phyloP scores from a whole-genome alignment of 2,113 vertebrate species.

The Thamnaconus septentrionalis region DNA sequence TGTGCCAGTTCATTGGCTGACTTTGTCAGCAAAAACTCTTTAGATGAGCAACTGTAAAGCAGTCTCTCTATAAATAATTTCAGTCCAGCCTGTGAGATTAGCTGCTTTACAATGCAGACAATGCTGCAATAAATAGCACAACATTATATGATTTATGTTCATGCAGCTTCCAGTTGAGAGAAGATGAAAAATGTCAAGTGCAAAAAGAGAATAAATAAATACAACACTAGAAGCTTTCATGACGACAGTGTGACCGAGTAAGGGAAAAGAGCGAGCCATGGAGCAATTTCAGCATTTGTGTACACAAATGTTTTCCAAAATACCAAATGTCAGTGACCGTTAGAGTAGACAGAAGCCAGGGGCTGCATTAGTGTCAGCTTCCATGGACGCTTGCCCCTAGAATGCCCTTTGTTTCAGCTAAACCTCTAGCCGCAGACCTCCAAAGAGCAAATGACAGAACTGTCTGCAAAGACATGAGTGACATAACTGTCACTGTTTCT shows the following conservation, averaged over 20 bases:
- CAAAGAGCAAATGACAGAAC: slow-evolving; percentile 29
- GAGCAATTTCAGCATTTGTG: slow-evolving; percentile 30
- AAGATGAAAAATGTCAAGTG: too few species aligned
- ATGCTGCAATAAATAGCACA: too few species aligned
- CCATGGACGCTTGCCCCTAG: slow-evolving; percentile 39
- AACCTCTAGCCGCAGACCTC: slow-evolving; percentile 24
- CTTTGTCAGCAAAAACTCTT: too few species aligned
- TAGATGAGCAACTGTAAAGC: too few species aligned
- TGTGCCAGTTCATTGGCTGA: too few species aligned
- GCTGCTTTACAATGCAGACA: too few species aligned
- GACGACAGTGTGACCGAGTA: neutral
- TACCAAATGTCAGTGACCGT: slow-evolving; percentile 56
- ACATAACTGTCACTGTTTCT: neutral
- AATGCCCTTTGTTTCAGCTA: slow-evolving; percentile 47
- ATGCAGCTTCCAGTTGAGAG: too few species aligned
- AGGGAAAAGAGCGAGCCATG: slow-evolving; percentile 3
- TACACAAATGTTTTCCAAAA: slow-evolving; percentile 42
- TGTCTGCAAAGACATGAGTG: neutral
- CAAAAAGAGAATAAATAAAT: too few species aligned
- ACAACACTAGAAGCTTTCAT: too few species aligned
- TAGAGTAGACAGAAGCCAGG: slow-evolving; percentile 54
- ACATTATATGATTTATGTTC: too few species aligned
- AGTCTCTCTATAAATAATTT: too few species aligned
- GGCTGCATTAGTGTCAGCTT: slow-evolving; percentile 55
- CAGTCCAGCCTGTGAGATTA: too few species aligned